These are phyloP conservation scores for Sinhomidia bicolor DNA, from an alignment of 2,888 invertebrate species.

Conservation along the genomic window DNA sequence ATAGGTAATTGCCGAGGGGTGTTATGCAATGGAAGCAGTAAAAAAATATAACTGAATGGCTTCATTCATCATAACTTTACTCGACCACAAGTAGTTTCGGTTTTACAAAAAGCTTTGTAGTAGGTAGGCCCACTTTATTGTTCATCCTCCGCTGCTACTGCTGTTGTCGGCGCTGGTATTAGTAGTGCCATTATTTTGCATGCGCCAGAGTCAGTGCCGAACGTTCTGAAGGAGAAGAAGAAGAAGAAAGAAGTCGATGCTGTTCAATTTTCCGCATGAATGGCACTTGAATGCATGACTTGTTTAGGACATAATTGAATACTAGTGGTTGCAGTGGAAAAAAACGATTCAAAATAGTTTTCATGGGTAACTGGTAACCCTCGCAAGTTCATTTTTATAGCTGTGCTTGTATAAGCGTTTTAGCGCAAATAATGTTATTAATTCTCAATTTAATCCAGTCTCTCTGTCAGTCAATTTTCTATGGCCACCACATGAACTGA, in stretches of 20 bases:
- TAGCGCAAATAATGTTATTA: not conserved
- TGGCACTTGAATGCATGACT: conserved; percentile 50
- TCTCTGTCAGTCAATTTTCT: not conserved
- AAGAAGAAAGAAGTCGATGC: not conserved
- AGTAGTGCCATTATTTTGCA: not conserved
- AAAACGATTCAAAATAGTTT: conserved; percentile 21
- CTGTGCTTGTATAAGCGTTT: not conserved
- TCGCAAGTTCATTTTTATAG: not conserved
- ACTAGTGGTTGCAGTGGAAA: not conserved
- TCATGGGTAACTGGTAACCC: conserved; percentile 38
- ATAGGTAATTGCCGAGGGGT: conserved; percentile 49
- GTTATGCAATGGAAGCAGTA: conserved; percentile 45
- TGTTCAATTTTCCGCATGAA: conserved; percentile 56
- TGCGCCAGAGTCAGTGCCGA: too few relatives aligned
- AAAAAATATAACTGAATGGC: conserved; percentile 40
- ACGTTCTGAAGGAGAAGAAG: not conserved
- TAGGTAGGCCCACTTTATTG: not conserved
- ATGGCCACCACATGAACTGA: conserved; percentile 14
- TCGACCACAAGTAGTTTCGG: conserved; percentile 18
- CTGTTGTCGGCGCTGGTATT: not conserved
- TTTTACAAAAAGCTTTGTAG: not conserved
- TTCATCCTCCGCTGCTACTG: not conserved
- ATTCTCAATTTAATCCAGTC: not conserved
- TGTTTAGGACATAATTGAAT: conserved; percentile 36
- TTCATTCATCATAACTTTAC: conserved; percentile 23